Conservation (phyloP, 2,888 invertebrate genomes). For the Girardia tigrina region DNA sequence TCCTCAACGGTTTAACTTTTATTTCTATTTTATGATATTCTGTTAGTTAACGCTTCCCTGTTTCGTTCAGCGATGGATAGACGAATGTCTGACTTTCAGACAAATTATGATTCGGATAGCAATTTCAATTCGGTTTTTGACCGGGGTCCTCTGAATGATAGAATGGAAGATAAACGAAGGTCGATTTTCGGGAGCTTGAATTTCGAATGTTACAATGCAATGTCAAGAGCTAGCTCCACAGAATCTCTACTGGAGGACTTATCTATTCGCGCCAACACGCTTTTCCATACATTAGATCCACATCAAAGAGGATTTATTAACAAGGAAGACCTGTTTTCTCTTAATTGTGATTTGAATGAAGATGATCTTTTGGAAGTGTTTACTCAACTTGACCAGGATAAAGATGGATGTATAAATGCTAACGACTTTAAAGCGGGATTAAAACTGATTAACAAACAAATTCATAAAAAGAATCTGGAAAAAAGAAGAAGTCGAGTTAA, state of each 20-base stretch:
- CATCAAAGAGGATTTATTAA: neutral
- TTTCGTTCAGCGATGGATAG: too few relatives aligned
- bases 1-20: too few relatives aligned
- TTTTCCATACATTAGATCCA: neutral
- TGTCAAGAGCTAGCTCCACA: neutral
- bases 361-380: conserved; percentile 1
- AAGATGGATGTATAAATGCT: neutral
- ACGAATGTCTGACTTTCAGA: neutral
- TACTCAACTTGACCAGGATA: neutral
- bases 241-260: conserved; percentile 7
- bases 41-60: too few relatives aligned
- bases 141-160: neutral
- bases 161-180: neutral
- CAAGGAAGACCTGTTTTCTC: neutral
- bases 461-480: conserved; percentile 16
- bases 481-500: neutral
- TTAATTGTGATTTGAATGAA: neutral
- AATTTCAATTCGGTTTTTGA: neutral
- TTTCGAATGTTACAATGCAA: neutral
- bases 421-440: conserved; percentile 6
- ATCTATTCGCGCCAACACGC: neutral
- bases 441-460: conserved; percentile 3
- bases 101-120: neutral
- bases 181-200: neutral
- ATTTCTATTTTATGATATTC: too few relatives aligned